Conservation (phyloP, 2,797 vertebrate species). For the Arrhamphus sclerolepis region DNA sequence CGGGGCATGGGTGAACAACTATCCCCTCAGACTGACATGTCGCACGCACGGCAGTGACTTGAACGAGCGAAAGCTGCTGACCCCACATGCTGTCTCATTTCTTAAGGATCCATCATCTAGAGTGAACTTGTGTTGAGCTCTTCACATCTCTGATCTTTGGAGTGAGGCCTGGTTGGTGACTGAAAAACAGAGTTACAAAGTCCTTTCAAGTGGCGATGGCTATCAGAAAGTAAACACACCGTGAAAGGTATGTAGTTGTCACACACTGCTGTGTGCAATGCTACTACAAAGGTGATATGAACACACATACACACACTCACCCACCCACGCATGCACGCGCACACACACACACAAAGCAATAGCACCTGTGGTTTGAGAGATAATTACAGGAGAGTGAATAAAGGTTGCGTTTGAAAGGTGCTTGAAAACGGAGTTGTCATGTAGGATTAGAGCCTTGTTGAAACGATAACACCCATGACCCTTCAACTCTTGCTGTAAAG, state of each 20-base stretch:
- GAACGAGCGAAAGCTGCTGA: constrained; percentile 69
- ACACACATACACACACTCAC: too few relatives aligned
- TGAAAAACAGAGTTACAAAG: constrained; percentile 30
- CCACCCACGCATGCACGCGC: too few relatives aligned
- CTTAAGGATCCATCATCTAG: constrained; percentile 45
- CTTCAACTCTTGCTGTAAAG: constrained; percentile 39
- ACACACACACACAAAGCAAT: constrained; percentile 30
- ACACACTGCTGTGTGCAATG: not conserved
- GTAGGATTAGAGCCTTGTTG: constrained; percentile 52
- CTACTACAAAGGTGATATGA: constrained; percentile 39
- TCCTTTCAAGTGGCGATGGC: constrained; percentile 56
- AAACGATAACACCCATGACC: constrained; percentile 42
- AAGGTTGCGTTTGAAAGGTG: constrained; percentile 44
- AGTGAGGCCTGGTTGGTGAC: constrained; percentile 26
- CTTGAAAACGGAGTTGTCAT: constrained; percentile 60
- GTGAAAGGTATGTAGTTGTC: constrained; percentile 24
- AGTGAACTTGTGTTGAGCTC: constrained; percentile 14
- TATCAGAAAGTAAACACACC: constrained; percentile 39
- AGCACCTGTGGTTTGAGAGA: constrained; percentile 49
- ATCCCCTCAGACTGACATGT: constrained; percentile 40
- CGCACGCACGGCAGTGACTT: constrained; percentile 12
- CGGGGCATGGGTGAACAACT: constrained; percentile 31
- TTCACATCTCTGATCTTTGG: constrained; percentile 52
- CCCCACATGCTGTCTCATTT: constrained; percentile 61
- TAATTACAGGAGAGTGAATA: constrained; percentile 63